A percentile compares a stretch with the other conserved stretches of the same genome.
Evolutionary conservation across 2,113 vertebrate genomes (phyloP).

Genomic region (Atrichornis clamosus): DNA sequence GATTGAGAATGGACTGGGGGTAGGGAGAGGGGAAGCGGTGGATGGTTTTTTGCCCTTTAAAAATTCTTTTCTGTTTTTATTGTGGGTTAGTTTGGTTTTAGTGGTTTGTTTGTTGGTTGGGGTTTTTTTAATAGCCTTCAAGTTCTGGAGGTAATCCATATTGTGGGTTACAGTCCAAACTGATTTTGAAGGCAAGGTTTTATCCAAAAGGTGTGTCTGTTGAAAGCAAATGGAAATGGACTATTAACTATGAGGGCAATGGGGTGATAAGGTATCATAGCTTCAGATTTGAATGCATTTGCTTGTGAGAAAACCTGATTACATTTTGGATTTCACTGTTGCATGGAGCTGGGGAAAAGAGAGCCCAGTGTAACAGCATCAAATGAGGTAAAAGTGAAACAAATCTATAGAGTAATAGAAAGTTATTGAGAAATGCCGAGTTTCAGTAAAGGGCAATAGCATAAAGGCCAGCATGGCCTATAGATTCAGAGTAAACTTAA

Average conservation of each 20-base stretch:
- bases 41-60: fast-evolving
- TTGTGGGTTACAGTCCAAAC: neutral
- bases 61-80: neutral
- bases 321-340: neutral
- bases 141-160: neutral
- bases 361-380: neutral
- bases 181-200: neutral
- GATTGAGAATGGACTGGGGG: neutral
- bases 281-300: neutral
- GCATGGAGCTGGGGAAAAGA: neutral
- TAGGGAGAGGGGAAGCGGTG: fast-evolving
- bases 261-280: neutral
- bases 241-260: neutral
- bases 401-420: neutral
- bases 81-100: neutral
- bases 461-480: neutral
- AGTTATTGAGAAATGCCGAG: neutral
- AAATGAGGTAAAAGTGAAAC: neutral
- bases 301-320: neutral
- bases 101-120: neutral
- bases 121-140: neutral
- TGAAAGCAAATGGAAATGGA: neutral
- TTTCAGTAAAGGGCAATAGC: neutral
- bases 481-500: neutral
- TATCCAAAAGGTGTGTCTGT: neutral